phyloP scores from a whole-genome alignment of 2,797 vertebrate species.

The Phalloptychus januarius region DNA sequence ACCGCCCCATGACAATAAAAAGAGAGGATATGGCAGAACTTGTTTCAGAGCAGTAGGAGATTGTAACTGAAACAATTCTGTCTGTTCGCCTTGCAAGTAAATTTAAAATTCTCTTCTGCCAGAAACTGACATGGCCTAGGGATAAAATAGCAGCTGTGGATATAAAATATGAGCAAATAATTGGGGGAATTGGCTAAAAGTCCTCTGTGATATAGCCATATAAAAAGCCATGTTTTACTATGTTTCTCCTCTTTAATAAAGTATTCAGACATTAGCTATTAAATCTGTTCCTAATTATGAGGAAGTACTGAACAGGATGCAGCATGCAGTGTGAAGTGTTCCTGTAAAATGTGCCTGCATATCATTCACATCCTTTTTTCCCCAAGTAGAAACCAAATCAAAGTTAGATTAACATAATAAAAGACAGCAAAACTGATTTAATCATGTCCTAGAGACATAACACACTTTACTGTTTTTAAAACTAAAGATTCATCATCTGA shows the following conservation, averaged over 20 bases:
- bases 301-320: slow-evolving; percentile 16
- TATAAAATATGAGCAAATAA: not conserved
- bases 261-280: not conserved
- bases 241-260: not conserved
- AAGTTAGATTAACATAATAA: not conserved
- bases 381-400: slow-evolving; percentile 3
- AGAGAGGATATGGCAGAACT: too few species aligned
- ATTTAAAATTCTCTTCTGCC: too few species aligned
- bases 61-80: too few species aligned
- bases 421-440: not conserved
- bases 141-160: not conserved
- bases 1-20: too few species aligned
- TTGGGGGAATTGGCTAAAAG: not conserved
- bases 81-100: too few species aligned
- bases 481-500: not conserved
- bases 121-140: too few species aligned
- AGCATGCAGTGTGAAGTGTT: slow-evolving; percentile 42
- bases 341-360: slow-evolving; percentile 34
- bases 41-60: too few species aligned
- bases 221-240: not conserved
- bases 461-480: slow-evolving; percentile 1
- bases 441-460: not conserved
- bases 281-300: slow-evolving; percentile 1
- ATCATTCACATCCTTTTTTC: slow-evolving; percentile 23
- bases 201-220: not conserved